Conservation (phyloP, 2,888 invertebrate species). For the Tetragonula carbonaria region DNA sequence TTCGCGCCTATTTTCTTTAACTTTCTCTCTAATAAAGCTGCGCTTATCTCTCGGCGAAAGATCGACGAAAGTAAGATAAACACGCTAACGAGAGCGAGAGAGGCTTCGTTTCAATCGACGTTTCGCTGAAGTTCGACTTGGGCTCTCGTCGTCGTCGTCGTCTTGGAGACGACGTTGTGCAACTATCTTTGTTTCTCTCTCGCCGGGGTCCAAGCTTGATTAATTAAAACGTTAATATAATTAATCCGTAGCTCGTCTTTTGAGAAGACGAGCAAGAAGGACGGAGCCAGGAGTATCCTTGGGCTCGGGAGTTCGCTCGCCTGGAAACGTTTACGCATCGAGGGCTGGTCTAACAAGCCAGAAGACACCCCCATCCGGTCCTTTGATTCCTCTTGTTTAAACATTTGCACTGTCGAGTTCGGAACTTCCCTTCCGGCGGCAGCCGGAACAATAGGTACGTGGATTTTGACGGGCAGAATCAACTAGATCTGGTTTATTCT, state of each 20-base stretch:
- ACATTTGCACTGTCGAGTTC: slow-evolving; percentile 49
- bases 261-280: neutral
- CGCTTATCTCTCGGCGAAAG: slow-evolving; percentile 42
- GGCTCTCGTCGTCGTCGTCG: neutral
- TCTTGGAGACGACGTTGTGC: neutral
- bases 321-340: slow-evolving; percentile 51
- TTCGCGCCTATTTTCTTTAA: slow-evolving; percentile 41
- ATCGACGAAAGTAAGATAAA: slow-evolving; percentile 57
- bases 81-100: slow-evolving; percentile 58
- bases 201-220: slow-evolving; percentile 36
- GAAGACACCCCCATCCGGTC: slow-evolving; percentile 35
- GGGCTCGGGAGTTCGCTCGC: neutral
- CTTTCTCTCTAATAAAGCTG: slow-evolving; percentile 47
- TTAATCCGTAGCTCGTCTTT: slow-evolving; percentile 44
- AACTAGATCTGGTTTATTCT: neutral
- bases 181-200: slow-evolving; percentile 28
- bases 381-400: slow-evolving; percentile 58
- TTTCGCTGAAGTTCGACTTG: neutral
- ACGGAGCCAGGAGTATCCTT: neutral
- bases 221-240: slow-evolving; percentile 65
- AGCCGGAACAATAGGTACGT: slow-evolving; percentile 19
- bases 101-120: slow-evolving; percentile 29
- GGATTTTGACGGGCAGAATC: slow-evolving; percentile 1
- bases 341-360: slow-evolving; percentile 50
- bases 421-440: slow-evolving; percentile 20